Evolutionary conservation across 2,113 vertebrate species (phyloP), one percentile per base, ranked within the genome.

Genomic region (Scytalopus superciliaris): DNA sequence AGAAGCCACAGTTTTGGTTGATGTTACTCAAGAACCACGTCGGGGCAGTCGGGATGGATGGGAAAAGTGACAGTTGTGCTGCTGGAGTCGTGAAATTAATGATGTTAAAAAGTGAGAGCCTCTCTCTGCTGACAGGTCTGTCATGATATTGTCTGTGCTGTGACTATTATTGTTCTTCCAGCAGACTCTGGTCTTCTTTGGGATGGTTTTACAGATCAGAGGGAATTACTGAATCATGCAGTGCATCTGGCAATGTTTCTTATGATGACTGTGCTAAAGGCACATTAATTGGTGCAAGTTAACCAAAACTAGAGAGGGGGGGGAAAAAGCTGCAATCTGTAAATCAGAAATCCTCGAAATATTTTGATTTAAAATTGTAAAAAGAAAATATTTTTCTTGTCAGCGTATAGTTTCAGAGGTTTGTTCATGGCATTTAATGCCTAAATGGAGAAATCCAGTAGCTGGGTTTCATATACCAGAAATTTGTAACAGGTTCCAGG

Each of bases 381-480:
- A 69, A 53, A 7, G 27, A 70, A 62, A 72, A 6, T 45, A 19
- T 28, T 64, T 82, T 50, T 24, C 6, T 6, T 0, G 0, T 23
- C 15, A 23, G 15, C 9, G 19, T 68, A 24, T 33, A 31, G 5
- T 37, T 72, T 30, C 44, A 68, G 44, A 55, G 47, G 39, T n/a
- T 60, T 56, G 12, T 13, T 40, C 53, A 42, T 25, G 52, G 19
- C 13, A 19, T 74, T 69, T 81, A 67, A 42, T 55, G 25, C 42
- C 50, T 45, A 60, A 66, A 37, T 60, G 22, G 56, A 37, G 47
- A 77, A 84, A 87, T 74, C 5, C n/a, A 72, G 35, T 31, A 72
- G 60, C 24, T 93, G 60, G 3, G 6, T 19, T 75, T 81, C 84
- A 66, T 28, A 4, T 21, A 15, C 10, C 50, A 27, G 37, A 74